phyloP scores from a whole-genome alignment of 2,888 invertebrate genomes.

The Drosophila quinaria region DNA sequence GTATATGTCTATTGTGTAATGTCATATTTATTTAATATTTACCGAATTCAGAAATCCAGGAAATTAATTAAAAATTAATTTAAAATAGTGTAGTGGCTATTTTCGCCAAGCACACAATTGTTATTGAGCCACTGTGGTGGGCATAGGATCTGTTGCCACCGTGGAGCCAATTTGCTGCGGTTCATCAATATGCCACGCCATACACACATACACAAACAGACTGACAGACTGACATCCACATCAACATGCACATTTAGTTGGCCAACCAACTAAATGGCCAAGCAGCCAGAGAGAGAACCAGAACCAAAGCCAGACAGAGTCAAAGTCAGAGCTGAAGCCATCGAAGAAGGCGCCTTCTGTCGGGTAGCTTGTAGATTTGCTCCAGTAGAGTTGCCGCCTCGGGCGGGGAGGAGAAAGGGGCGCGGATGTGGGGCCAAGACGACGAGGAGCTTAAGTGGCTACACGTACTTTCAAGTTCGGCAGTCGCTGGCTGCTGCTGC shows the following conservation, averaged over 20 bases:
- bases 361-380: constrained; percentile 48
- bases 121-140: constrained; percentile 54
- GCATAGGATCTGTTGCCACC: constrained; percentile 44
- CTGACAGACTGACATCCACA: constrained; percentile 21
- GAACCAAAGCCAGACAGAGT: constrained; percentile 23
- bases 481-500: constrained; percentile 50
- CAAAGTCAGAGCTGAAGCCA: constrained; percentile 19
- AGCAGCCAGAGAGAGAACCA: constrained; percentile 19
- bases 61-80: too few species aligned
- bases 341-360: constrained; percentile 36
- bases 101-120: neutral
- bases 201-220: constrained; percentile 37
- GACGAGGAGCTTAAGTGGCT: constrained; percentile 75
- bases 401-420: constrained; percentile 3
- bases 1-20: too few species aligned
- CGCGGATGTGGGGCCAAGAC: constrained; percentile 22
- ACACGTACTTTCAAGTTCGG: constrained; percentile 54
- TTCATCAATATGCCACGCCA: constrained; percentile 81
- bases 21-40: too few species aligned
- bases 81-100: too few species aligned
- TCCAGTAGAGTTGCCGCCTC: constrained; percentile 16
- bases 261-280: constrained; percentile 54
- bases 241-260: constrained; percentile 37
- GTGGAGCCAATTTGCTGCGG: constrained; percentile 80
- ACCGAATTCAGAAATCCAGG: too few species aligned